Percentiles rank a stretch among this genome's conserved stretches.
phyloP scores from a whole-genome alignment of 92 coral and sea anemone genomes.

The Montipora capitata region DNA sequence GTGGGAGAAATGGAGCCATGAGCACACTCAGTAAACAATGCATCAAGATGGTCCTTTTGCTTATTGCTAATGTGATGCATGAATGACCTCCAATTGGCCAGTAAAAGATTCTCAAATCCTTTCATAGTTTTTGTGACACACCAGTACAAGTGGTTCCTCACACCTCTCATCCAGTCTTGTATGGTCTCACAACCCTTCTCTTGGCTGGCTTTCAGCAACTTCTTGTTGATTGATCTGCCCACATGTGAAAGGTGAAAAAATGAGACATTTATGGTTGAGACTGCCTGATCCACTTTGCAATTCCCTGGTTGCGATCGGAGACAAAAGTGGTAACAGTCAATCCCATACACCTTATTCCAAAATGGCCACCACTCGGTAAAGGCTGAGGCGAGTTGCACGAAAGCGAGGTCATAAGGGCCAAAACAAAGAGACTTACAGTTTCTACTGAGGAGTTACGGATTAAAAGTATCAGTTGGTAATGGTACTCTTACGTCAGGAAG shows the following conservation, averaged over 20 bases:
- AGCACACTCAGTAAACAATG: conserved; percentile 56
- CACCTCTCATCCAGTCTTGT: conserved; percentile 61
- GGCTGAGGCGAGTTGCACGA: too few species aligned
- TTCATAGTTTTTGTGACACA: conserved; percentile 69
- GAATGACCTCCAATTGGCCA: conserved; percentile 80
- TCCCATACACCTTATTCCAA: too few species aligned
- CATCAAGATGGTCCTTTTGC: conserved; percentile 71
- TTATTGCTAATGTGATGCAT: conserved; percentile 72
- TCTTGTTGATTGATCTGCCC: conserved; percentile 31
- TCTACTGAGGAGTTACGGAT: too few species aligned
- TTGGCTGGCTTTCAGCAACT: conserved; percentile 25
- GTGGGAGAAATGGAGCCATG: conserved; percentile 73
- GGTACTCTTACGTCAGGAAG: too few species aligned
- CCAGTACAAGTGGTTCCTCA: conserved; percentile 68
- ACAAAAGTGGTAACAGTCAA: conserved; percentile 10
- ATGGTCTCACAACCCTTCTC: conserved; percentile 61
- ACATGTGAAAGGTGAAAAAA: conserved; percentile 49
- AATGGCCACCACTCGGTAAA: too few species aligned
- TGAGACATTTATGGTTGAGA: not conserved
- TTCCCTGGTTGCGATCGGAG: conserved; percentile 46
- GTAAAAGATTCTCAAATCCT: conserved; percentile 67
- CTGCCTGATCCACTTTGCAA: conserved; percentile 46
- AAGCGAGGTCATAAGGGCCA: too few species aligned
- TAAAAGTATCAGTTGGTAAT: too few species aligned
- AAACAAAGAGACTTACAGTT: too few species aligned